Evolutionary conservation across 2,888 invertebrate genomes (phyloP).

Genomic region (Oscheius sp.): DNA sequence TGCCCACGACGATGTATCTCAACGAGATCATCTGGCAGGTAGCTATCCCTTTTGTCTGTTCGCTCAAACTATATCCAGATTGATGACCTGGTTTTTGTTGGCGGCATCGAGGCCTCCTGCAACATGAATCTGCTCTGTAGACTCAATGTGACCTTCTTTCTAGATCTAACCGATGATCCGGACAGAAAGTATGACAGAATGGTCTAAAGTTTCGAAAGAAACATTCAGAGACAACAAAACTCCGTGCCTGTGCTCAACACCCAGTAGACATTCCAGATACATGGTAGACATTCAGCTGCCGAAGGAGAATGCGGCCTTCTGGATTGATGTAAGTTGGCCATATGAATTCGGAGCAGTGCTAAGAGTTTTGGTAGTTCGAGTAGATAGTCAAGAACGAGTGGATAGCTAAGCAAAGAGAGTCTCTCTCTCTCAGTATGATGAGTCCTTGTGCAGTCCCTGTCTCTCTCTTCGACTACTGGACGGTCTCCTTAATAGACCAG

Average conservation of each 20-base stretch:
- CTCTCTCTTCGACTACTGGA: too few relatives aligned
- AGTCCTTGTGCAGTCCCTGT: too few relatives aligned
- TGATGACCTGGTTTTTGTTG: constrained; percentile 73
- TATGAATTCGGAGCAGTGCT: too few relatives aligned
- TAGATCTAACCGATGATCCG: constrained; percentile 74
- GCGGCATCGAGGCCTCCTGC: constrained; percentile 75
- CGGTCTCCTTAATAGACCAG: too few relatives aligned
- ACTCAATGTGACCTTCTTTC: constrained; percentile 75
- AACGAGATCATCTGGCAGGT: constrained; percentile 38
- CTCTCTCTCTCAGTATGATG: too few relatives aligned
- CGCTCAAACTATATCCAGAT: constrained; percentile 44
- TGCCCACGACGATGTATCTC: constrained; percentile 27
- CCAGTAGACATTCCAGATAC: constrained; percentile 64
- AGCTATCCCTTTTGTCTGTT: not conserved
- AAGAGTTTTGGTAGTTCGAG: too few relatives aligned
- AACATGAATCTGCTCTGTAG: constrained; percentile 75
- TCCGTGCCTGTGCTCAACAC: constrained; percentile 63
- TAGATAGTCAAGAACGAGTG: too few relatives aligned
- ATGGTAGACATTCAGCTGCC: constrained; percentile 59
- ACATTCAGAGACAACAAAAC: constrained; percentile 40
- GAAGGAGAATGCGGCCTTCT: constrained; percentile 46
- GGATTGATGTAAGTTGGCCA: constrained; percentile 42
- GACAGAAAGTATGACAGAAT: constrained; percentile 33
- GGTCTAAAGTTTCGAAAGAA: not conserved
- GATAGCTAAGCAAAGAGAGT: too few relatives aligned